Evolutionary conservation across 2,113 vertebrate species (phyloP), one percentile per base, ranked within the genome.

Genomic region (Gallinago paraguaiae): DNA sequence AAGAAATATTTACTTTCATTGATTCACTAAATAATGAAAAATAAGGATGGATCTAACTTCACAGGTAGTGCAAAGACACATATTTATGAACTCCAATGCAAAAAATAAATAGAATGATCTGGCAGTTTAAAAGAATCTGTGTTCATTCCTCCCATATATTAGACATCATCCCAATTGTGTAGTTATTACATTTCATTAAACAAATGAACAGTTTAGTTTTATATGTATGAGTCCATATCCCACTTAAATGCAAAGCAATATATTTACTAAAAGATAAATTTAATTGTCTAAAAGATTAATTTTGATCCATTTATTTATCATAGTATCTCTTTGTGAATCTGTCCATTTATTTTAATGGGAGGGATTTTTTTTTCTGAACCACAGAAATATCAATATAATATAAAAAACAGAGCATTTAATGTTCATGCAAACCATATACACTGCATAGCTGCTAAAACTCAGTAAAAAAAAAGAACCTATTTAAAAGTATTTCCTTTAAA

Each of bases 401-500:
- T 13, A 68, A n/a, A 80, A 92, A 95, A 28, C 9, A 11, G 27
- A 90, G 3, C 15, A 69, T 31, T 70, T 69, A 82, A 74, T 25
- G 14, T 50, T 86, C 70, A 59, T 59, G 33, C 13, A 90, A 70
- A 67, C 11, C 14, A 68, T 33, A 72, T 50, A 63, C 35, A 65
- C 6, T 18, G 39, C 43, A 83, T 35, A 83, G 43, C 41, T 93
- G 37, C 20, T 86, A 86, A 83, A 61, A 76, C 37, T 50, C 59
- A 43, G 31, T 82, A 93, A 88, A 96, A 88, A 45, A 48, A 53
- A 78, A 90, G 41, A 96, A 83, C 61, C 35, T 90, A 57, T 75
- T 84, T 63, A 43, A 93, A 88, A 93, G 64, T 75, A 86, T 71
- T 86, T 88, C 48, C 51, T 86, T 94, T 83, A 92, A 92, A 93